phyloP scores from a whole-genome alignment of 1,140 invertebrate species.

The Samia ricini region DNA sequence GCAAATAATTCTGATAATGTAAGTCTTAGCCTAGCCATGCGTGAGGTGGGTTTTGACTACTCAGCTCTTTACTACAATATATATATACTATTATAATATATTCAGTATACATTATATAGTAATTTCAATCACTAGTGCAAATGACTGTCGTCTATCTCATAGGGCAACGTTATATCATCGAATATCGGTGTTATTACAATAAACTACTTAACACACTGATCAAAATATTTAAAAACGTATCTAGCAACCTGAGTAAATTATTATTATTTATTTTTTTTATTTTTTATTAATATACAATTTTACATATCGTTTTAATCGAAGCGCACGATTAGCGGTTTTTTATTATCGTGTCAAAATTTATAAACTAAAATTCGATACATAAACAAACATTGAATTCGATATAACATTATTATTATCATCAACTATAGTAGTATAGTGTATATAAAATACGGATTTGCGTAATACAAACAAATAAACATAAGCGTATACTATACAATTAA shows the following conservation, averaged over 20 bases:
- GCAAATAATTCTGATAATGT: conserved; percentile 67
- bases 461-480: conserved; percentile 52
- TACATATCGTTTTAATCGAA: conserved; percentile 67
- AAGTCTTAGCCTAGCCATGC: conserved; percentile 67
- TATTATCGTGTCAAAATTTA: conserved; percentile 38
- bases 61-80: conserved; percentile 32
- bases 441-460: conserved; percentile 39
- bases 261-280: conserved; percentile 62
- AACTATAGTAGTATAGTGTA: no score
- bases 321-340: conserved; percentile 46
- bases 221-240: conserved; percentile 64
- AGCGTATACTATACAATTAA: conserved; percentile 51
- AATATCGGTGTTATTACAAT: conserved; percentile 40
- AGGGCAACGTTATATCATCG: conserved; percentile 39
- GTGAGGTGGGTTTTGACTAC: conserved; percentile 68
- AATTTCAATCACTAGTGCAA: conserved; percentile 47
- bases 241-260: conserved; percentile 71
- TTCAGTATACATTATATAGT: conserved; percentile 33
- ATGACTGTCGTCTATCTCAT: conserved; percentile 42
- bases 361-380: conserved; percentile 53
- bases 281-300: conserved; percentile 69
- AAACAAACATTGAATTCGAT: conserved; percentile 49
- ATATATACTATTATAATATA: conserved; percentile 26
- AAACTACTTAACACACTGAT: conserved; percentile 52
- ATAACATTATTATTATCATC: conserved; percentile 34